A percentile compares a stretch with the other conserved stretches of the same genome.
These are phyloP conservation scores for Urosaurus nigricauda DNA, from an alignment of 2,797 vertebrate genomes.

Conservation along the genomic window DNA sequence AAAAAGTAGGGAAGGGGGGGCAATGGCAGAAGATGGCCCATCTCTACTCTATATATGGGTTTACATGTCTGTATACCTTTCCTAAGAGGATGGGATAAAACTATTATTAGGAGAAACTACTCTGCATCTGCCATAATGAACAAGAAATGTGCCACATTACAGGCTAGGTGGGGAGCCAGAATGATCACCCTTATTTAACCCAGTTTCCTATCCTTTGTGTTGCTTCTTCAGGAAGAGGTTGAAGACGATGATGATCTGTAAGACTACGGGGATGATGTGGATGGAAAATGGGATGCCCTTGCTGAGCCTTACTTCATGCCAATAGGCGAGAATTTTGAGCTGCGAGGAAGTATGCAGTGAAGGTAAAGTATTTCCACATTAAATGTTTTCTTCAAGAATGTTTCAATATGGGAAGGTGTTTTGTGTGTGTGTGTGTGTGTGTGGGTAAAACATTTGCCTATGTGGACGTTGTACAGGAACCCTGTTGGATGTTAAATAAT, in stretches of 20 bases:
- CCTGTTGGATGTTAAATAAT: background rate
- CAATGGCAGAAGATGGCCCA: no score
- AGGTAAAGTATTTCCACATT: background rate
- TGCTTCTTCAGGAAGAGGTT: constrained; percentile 85
- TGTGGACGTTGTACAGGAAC: background rate
- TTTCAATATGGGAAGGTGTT: background rate
- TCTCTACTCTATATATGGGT: no score
- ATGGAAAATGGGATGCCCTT: constrained; percentile 91
- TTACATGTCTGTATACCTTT: no score
- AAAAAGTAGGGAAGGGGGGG: no score
- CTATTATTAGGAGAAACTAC: background rate
- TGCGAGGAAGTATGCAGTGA: constrained; percentile 92
- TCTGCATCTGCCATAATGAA: background rate
- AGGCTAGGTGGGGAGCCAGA: background rate
- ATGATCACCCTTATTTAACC: background rate
- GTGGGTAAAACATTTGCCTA: background rate
- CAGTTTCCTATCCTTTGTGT: background rate
- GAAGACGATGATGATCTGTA: constrained; percentile 97
- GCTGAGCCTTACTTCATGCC: constrained; percentile 98
- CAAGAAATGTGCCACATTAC: background rate
- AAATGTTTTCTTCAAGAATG: fast-evolving
- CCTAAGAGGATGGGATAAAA: background rate
- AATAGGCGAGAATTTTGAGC: constrained; percentile 98
- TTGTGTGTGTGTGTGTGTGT: no score
- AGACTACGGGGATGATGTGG: constrained; percentile 91